These are phyloP conservation scores for Empidonax alnorum DNA, from an alignment of 2,113 vertebrate species.

Conservation along the genomic window DNA sequence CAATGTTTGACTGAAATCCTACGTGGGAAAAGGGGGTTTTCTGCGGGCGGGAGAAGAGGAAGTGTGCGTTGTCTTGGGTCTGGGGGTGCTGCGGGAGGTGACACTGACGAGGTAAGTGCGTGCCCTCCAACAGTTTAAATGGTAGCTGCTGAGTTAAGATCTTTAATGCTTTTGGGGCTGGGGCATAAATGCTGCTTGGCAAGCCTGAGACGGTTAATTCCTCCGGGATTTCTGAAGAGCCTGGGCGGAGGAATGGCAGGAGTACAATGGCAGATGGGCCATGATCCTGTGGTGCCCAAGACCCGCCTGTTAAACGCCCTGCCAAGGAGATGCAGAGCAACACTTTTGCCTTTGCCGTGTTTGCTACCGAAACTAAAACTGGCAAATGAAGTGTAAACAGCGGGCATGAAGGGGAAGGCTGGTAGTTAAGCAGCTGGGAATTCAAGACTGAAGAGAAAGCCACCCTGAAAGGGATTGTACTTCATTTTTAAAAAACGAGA, in stretches of 20 bases:
- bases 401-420: background rate
- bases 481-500: background rate
- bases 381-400: conserved; percentile 2
- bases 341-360: background rate
- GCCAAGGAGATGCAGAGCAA: background rate
- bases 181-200: conserved; percentile 19
- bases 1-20: conserved; percentile 72
- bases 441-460: conserved; percentile 29
- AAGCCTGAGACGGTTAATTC: conserved; percentile 17
- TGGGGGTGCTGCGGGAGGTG: conserved; percentile 56
- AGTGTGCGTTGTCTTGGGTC: conserved; percentile 17
- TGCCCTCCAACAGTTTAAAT: conserved; percentile 12
- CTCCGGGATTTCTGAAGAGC: conserved; percentile 17
- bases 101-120: conserved; percentile 71
- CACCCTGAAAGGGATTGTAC: background rate
- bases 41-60: conserved; percentile 35
- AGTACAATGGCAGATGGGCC: conserved; percentile 40
- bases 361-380: conserved; percentile 29
- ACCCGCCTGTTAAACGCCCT: background rate
- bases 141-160: conserved; percentile 12
- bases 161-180: background rate
- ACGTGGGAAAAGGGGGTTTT: conserved; percentile 57
- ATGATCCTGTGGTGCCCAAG: background rate
- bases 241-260: conserved; percentile 19
- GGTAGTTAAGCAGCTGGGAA: conserved; percentile 50